These are phyloP conservation scores for Pogonocichla stellata DNA, from an alignment of 2,113 vertebrate species.

Conservation along the genomic window DNA sequence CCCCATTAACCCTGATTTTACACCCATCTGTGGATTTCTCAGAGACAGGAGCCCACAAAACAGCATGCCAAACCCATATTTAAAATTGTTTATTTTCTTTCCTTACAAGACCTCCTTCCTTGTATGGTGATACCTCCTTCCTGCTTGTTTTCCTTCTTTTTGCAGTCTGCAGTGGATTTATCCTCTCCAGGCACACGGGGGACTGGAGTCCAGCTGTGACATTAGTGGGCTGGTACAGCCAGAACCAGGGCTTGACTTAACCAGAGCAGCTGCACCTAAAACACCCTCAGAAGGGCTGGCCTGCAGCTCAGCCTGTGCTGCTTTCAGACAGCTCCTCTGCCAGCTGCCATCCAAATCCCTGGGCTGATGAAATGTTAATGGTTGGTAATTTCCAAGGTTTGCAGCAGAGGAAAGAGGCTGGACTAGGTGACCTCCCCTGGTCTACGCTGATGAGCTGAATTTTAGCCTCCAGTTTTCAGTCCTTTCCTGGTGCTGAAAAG, in stretches of 20 bases:
- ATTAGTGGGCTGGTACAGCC: not conserved
- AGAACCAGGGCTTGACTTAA: not conserved
- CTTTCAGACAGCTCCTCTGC: not conserved
- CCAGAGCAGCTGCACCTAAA: not conserved
- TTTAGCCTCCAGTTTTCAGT: not conserved
- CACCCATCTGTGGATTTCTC: not conserved
- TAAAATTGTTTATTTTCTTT: not conserved
- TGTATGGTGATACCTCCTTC: not conserved
- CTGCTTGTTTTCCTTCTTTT: not conserved
- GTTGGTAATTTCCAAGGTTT: not conserved
- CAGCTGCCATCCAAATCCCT: not conserved
- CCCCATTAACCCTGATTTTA: not conserved
- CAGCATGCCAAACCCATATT: not conserved
- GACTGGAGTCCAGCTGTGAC: not conserved
- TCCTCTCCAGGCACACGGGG: not conserved
- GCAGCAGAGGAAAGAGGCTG: not conserved
- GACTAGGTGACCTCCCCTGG: fast-evolving
- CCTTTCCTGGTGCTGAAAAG: not conserved
- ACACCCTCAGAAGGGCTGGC: not conserved
- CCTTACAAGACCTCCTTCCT: not conserved
- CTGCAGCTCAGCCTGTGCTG: not conserved
- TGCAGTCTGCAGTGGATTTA: not conserved
- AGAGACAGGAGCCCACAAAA: not conserved
- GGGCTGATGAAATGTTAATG: conserved; percentile 12
- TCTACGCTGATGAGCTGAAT: not conserved